Conservation (phyloP, 2,888 invertebrate genomes). For the Tenthredo livida region DNA sequence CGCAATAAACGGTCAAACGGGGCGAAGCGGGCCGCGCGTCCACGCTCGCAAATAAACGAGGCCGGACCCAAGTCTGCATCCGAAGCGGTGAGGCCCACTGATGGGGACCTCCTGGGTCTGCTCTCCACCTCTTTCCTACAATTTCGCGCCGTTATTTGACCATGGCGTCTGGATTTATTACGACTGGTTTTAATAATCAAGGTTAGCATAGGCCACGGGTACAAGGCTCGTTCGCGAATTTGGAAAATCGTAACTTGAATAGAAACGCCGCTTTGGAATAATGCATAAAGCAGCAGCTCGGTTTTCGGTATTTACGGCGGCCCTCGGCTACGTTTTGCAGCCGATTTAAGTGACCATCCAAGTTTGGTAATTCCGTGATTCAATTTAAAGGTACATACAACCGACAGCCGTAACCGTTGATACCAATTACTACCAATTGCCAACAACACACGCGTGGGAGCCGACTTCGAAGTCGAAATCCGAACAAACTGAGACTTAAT, state of each 20-base stretch:
- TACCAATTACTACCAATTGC: slow-evolving; percentile 52
- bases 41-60: slow-evolving; percentile 51
- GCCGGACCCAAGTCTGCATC: background rate
- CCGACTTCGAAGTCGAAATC: slow-evolving; percentile 10
- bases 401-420: slow-evolving; percentile 37
- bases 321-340: slow-evolving; percentile 12
- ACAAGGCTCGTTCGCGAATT: background rate
- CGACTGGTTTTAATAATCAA: slow-evolving; percentile 45
- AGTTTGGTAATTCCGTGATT: slow-evolving; percentile 51
- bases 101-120: slow-evolving; percentile 6
- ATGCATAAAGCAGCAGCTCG: background rate
- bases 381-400: slow-evolving; percentile 28
- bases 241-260: slow-evolving; percentile 10
- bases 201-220: slow-evolving; percentile 5
- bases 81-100: background rate
- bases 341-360: slow-evolving; percentile 42
- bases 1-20: slow-evolving; percentile 53
- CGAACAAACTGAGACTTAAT: slow-evolving; percentile 40
- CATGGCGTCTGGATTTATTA: slow-evolving; percentile 39
- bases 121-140: background rate
- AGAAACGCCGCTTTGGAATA: slow-evolving; percentile 8
- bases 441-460: slow-evolving; percentile 37
- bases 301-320: slow-evolving; percentile 11
- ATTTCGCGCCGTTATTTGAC: slow-evolving; percentile 19
- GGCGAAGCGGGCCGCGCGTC: slow-evolving; percentile 40